Conservation (phyloP, 1,140 invertebrate species). For the Penaeus japonicus region DNA sequence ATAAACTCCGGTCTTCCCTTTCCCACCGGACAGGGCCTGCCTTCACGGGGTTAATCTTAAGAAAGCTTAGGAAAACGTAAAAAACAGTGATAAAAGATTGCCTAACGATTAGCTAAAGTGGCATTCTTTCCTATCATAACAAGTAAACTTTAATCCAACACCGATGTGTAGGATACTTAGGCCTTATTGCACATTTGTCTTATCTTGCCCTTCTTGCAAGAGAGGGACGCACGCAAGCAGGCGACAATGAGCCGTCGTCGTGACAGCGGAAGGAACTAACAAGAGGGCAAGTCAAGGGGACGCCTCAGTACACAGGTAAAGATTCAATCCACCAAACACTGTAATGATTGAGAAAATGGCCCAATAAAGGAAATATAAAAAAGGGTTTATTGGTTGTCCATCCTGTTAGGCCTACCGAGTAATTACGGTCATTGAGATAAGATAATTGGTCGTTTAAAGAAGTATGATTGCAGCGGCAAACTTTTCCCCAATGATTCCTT, state of each 20-base stretch:
- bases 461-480: too few relatives aligned
- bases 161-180: too few relatives aligned
- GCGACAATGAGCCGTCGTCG: too few relatives aligned
- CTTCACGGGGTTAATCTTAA: not conserved
- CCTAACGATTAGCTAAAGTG: not conserved
- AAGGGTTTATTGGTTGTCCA: not conserved
- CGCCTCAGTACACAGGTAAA: too few relatives aligned
- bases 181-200: too few relatives aligned
- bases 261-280: too few relatives aligned
- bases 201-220: too few relatives aligned
- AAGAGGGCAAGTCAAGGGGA: too few relatives aligned
- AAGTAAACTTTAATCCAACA: not conserved
- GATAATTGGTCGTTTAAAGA: not conserved
- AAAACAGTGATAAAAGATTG: not conserved
- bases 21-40: not conserved
- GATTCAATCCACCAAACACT: too few relatives aligned
- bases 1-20: not conserved
- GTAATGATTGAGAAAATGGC: too few relatives aligned
- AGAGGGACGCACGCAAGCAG: too few relatives aligned
- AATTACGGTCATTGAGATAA: not conserved
- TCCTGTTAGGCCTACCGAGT: not conserved
- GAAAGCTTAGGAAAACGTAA: not conserved
- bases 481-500: not conserved
- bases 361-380: slow-evolving; percentile 1
- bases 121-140: not conserved